These are phyloP conservation scores for Austrofundulus limnaeus DNA, from an alignment of 2,113 vertebrate species.

Conservation along the genomic window DNA sequence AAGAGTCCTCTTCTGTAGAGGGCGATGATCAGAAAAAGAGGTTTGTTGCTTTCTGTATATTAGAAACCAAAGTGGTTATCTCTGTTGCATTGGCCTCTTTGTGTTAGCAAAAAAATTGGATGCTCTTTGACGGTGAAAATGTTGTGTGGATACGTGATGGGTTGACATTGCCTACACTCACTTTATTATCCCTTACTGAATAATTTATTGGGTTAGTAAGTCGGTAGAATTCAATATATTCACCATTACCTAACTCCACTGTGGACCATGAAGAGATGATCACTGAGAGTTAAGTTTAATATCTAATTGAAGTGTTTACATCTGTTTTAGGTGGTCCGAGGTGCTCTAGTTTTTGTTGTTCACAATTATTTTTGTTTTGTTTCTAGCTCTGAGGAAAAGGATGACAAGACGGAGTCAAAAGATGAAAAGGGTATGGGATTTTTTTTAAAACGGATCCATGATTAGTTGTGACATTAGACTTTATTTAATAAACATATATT, in stretches of 20 bases:
- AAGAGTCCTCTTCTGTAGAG: slow-evolving; percentile 97
- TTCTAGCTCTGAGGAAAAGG: slow-evolving; percentile 87
- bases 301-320: slow-evolving; percentile 19
- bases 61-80: slow-evolving; percentile 94
- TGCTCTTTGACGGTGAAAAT: slow-evolving; percentile 78
- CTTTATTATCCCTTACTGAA: slow-evolving; percentile 53
- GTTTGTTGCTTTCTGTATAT: slow-evolving; percentile 99
- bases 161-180: slow-evolving; percentile 55
- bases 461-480: too few species aligned
- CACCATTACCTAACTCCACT: slow-evolving; percentile 43
- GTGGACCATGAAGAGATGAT: slow-evolving; percentile 48
- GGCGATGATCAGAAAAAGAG: slow-evolving; percentile 98
- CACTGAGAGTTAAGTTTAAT: slow-evolving; percentile 39
- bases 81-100: slow-evolving; percentile 90
- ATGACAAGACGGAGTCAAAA: slow-evolving; percentile 80
- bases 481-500: too few species aligned
- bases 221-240: slow-evolving; percentile 39
- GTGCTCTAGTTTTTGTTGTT: slow-evolving; percentile 28
- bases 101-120: slow-evolving; percentile 79
- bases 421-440: slow-evolving; percentile 89
- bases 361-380: slow-evolving; percentile 73
- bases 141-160: slow-evolving; percentile 68
- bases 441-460: too few species aligned
- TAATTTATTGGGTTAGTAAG: slow-evolving; percentile 53
- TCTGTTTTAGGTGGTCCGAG: slow-evolving; percentile 1